Conservation (phyloP, 2,888 invertebrate species). For the Tillus elongatus region DNA sequence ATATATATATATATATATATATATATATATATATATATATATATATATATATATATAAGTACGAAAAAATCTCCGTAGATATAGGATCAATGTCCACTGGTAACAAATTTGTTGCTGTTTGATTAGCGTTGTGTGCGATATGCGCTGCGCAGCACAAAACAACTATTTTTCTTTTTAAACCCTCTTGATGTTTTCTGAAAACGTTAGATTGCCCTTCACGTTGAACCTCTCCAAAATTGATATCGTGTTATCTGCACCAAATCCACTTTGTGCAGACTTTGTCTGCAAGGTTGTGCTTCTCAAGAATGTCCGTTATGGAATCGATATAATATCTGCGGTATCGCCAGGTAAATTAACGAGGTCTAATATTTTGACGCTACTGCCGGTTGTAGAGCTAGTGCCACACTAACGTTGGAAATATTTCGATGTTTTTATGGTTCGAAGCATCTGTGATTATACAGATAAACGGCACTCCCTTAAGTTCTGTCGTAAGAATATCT, state of each 20-base stretch:
- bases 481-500: constrained; percentile 24
- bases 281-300: too few species aligned
- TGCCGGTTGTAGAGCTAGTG: constrained; percentile 20
- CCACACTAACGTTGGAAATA: constrained; percentile 26
- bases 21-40: too few species aligned
- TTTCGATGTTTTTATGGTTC: constrained; percentile 29
- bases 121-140: constrained; percentile 26
- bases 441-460: constrained; percentile 27
- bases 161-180: constrained; percentile 18
- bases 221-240: constrained; percentile 25
- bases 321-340: constrained; percentile 23
- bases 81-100: constrained; percentile 25
- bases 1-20: too few species aligned
- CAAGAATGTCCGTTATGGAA: constrained; percentile 25
- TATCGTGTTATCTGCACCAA: constrained; percentile 23
- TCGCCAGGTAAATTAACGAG: constrained; percentile 22
- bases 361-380: constrained; percentile 23
- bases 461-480: constrained; percentile 22
- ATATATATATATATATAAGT: constrained; percentile 29
- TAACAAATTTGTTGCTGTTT: constrained; percentile 25
- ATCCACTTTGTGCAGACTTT: too few species aligned
- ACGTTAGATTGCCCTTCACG: constrained; percentile 26
- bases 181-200: constrained; percentile 22
- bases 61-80: constrained; percentile 23
- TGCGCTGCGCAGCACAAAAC: too few species aligned